Percentiles rank a stretch among this genome's conserved stretches.
These are phyloP conservation scores for Tricholauxania praeusta DNA, from an alignment of 2,888 invertebrate species.

Conservation along the genomic window DNA sequence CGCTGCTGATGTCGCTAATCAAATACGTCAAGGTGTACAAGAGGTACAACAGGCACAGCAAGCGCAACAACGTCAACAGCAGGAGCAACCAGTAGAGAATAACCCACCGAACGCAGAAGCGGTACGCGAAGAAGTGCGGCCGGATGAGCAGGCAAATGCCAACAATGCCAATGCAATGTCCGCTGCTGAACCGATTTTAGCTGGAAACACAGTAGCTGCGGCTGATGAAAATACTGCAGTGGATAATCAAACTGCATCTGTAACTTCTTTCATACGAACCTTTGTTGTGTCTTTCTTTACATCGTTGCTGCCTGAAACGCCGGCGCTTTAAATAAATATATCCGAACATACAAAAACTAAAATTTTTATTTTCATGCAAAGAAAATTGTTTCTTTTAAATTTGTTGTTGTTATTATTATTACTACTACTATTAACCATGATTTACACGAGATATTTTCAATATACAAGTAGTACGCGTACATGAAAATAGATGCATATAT, in stretches of 20 bases:
- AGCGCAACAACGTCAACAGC: constrained; percentile 42
- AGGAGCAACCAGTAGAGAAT: constrained; percentile 20
- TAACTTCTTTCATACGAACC: constrained; percentile 85
- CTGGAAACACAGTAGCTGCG: constrained; percentile 38
- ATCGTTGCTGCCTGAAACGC: constrained; percentile 92
- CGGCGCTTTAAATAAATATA: constrained; percentile 61
- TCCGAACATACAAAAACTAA: neutral
- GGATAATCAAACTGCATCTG: constrained; percentile 71
- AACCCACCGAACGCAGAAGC: constrained; percentile 24
- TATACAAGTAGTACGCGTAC: neutral
- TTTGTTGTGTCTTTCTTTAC: constrained; percentile 94
- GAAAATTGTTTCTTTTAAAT: constrained; percentile 20
- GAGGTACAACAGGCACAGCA: constrained; percentile 47
- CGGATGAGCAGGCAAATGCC: constrained; percentile 36
- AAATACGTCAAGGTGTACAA: constrained; percentile 45
- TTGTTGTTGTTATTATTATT: constrained; percentile 34
- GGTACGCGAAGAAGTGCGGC: constrained; percentile 24
- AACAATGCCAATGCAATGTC: constrained; percentile 31
- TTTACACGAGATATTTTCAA: neutral
- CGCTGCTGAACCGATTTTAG: constrained; percentile 44
- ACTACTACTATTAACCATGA: constrained; percentile 15
- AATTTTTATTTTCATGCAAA: constrained; percentile 10
- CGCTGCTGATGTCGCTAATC: constrained; percentile 55
- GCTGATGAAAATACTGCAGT: constrained; percentile 52
- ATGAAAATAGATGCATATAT: neutral